Conservation (phyloP, 2,797 vertebrate species). For the Ibycter americanus region DNA sequence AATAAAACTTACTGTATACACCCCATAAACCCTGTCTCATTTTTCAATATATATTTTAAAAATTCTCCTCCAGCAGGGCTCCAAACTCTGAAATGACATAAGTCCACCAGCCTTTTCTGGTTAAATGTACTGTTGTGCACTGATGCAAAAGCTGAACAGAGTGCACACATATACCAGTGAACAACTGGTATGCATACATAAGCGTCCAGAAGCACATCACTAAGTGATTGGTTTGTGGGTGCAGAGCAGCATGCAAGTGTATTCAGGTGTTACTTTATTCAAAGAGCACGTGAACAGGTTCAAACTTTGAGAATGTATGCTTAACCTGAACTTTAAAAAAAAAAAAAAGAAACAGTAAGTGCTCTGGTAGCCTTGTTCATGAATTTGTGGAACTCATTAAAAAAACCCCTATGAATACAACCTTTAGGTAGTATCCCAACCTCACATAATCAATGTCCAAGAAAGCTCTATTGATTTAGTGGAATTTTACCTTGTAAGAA, state of each 20-base stretch:
- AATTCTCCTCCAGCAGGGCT: not conserved
- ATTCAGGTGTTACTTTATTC: constrained; percentile 17
- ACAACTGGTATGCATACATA: not conserved
- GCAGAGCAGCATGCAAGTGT: not conserved
- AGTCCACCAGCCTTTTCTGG: not conserved
- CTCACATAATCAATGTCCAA: not conserved
- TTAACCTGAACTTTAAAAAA: not conserved
- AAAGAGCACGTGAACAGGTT: not conserved
- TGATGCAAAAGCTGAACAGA: not conserved
- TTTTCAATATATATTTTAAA: not conserved
- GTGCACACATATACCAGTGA: not conserved
- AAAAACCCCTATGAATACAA: not conserved
- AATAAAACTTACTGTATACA: not conserved
- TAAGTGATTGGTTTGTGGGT: not conserved
- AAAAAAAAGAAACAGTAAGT: not conserved
- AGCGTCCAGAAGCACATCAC: not conserved
- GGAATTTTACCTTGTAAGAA: not conserved
- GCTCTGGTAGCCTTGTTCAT: not conserved
- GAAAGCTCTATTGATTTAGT: not conserved
- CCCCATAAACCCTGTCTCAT: not conserved
- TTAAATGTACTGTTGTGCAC: not conserved
- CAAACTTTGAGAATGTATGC: not conserved
- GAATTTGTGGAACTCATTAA: not conserved
- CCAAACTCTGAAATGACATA: not conserved
- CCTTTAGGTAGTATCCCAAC: not conserved